Base-by-base conservation (phyloP, 2,797 vertebrate genomes). In the Florisuga fusca region DNA sequence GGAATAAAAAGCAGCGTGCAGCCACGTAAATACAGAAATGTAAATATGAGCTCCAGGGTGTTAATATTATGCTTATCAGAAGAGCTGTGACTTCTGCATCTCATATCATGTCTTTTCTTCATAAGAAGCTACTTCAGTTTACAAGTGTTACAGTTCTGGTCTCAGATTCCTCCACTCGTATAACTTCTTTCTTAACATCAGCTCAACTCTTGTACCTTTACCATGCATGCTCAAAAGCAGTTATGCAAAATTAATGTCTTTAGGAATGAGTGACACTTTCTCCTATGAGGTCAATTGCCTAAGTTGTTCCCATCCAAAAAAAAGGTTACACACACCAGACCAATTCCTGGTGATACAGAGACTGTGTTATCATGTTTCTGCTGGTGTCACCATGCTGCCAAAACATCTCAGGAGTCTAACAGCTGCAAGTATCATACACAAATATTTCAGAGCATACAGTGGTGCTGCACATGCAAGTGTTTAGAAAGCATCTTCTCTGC, bases 281-380 rank as follows among this genome's bases (percentile, higher is more conserved):
- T 66, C n/a, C 63, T 45, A 87, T 9, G 20, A 72, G 69, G 23
- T 46, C 82, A 94, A 92, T 64, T 80, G 78, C 33, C 26, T 21
- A 54, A 93, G n/a, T 62, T 6, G 26, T 62, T 93, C n/a, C 66
- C 85, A 78, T 31, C 27, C 3, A 23, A 67, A 50, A 89, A 89
- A 54, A 46, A 34, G 1, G 33, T 48, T 87, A 68, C 27, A 50
- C 21, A 55, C 54, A 61, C 16, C 53, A 91, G 45, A 45, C 11
- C 86, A 84, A 12, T 10, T 83, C 55, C 54, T 50, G 58, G 51
- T 79, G 83, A 73, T 66, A 34, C 0, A 48, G 27, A 51, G 85
- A 95, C 91, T 93, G 90, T 72, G 66, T 80, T 94, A 93, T 75
- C 91, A 48, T 51, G 62, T 94, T 94, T 94, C 94, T 91, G 85